Conservation (phyloP, 2,113 vertebrate genomes). For the Cyphomyrus discorhynchus region DNA sequence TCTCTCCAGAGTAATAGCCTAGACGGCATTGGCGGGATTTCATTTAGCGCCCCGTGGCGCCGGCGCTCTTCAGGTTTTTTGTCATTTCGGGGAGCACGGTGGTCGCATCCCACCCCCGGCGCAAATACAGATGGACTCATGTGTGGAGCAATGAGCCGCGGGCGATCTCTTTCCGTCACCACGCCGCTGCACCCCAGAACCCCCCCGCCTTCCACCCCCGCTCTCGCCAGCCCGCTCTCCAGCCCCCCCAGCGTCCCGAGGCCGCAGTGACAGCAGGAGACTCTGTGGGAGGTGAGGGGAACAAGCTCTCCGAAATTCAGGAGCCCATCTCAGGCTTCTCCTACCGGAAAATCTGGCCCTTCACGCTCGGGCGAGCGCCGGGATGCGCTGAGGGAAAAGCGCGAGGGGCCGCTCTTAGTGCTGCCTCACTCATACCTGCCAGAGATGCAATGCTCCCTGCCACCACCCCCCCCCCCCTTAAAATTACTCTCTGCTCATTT, state of each 20-base stretch:
- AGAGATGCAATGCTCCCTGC: slow-evolving; percentile 19
- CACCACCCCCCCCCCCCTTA: background rate
- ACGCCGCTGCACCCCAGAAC: slow-evolving; percentile 39
- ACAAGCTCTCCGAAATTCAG: slow-evolving; percentile 67
- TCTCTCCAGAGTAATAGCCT: slow-evolving; percentile 56
- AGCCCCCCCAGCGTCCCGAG: slow-evolving; percentile 50
- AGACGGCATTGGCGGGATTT: slow-evolving; percentile 60
- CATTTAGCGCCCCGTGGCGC: slow-evolving; percentile 63
- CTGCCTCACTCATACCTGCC: slow-evolving; percentile 16
- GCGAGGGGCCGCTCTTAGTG: slow-evolving; percentile 41
- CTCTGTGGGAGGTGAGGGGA: slow-evolving; percentile 67
- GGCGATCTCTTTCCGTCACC: slow-evolving; percentile 51
- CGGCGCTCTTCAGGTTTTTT: slow-evolving; percentile 51
- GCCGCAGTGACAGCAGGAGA: slow-evolving; percentile 64
- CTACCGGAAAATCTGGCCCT: slow-evolving; percentile 90
- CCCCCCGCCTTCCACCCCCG: slow-evolving; percentile 30
- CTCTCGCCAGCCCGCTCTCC: slow-evolving; percentile 28
- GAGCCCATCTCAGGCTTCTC: slow-evolving; percentile 80
- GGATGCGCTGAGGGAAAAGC: slow-evolving; percentile 55
- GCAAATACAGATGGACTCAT: slow-evolving; percentile 66
- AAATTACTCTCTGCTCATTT: background rate
- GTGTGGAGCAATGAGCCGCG: slow-evolving; percentile 68
- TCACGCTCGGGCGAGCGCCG: slow-evolving; percentile 72
- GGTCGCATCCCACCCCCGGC: slow-evolving; percentile 64
- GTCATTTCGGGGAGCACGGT: slow-evolving; percentile 62